These are phyloP conservation scores for Mastacembelus armatus DNA, from an alignment of 2,797 vertebrate genomes.

Conservation along the genomic window DNA sequence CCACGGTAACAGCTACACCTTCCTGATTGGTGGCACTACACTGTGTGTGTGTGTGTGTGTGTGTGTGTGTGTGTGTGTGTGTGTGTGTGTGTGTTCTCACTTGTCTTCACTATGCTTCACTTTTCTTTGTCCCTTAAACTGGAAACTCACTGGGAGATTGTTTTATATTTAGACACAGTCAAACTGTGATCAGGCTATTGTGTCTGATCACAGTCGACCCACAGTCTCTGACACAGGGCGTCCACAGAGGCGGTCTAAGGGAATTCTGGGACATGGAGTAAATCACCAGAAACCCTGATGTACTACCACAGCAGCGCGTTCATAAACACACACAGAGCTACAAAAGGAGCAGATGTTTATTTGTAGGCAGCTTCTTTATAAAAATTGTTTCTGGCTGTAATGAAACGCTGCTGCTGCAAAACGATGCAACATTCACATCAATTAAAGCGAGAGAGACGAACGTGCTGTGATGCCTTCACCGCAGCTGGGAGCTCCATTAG, in stretches of 20 bases:
- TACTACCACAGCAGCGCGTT: no score
- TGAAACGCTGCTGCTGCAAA: neutral
- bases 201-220: no score
- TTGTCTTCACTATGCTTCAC: no score
- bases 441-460: neutral
- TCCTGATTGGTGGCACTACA: neutral
- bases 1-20: neutral
- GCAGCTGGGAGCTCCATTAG: neutral
- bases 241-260: no score
- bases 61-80: neutral
- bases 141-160: no score
- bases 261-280: neutral
- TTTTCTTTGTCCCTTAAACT: no score
- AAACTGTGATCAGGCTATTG: no score
- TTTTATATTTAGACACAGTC: no score
- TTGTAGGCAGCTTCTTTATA: neutral
- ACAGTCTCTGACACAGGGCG: no score
- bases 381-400: constrained; percentile 6
- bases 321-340: neutral
- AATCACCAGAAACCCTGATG: neutral
- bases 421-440: constrained; percentile 2
- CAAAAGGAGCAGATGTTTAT: constrained; percentile 1
- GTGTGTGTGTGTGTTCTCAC: no score
- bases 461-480: neutral
- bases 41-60: no score